phyloP scores from a whole-genome alignment of 2,797 vertebrate genomes.

The Squalus acanthias region DNA sequence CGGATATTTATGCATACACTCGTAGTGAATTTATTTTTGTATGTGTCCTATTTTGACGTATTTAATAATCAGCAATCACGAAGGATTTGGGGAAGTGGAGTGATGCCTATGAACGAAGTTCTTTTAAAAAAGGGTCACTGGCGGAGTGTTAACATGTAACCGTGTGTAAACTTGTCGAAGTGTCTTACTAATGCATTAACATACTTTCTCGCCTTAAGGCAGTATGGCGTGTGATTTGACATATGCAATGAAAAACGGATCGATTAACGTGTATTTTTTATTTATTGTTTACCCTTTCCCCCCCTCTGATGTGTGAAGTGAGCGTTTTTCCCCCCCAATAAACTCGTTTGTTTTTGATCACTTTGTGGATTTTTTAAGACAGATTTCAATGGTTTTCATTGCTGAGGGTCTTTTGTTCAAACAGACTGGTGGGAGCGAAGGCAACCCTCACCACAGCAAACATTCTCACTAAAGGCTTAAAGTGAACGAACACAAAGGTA shows the following conservation, averaged over 20 bases:
- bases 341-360: constrained; percentile 7
- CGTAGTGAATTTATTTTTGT: constrained; percentile 9
- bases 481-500: background rate
- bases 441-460: background rate
- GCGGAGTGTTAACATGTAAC: background rate
- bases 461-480: background rate
- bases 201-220: constrained; percentile 54
- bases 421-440: background rate
- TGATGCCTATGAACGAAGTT: constrained; percentile 17
- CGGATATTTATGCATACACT: background rate
- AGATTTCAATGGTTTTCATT: background rate
- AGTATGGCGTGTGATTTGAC: constrained; percentile 45
- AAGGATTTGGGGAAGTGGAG: background rate
- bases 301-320: background rate
- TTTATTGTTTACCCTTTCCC: background rate
- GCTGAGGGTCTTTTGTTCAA: background rate
- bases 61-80: background rate
- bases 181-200: constrained; percentile 42
- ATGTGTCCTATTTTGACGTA: background rate
- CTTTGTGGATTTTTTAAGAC: background rate
- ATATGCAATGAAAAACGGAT: constrained; percentile 54
- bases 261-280: constrained; percentile 50
- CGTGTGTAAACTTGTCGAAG: constrained; percentile 37
- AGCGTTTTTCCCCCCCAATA: background rate
- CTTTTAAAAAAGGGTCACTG: background rate